Evolutionary conservation across 2,113 vertebrate species (phyloP), one percentile per base, ranked within the genome.

Genomic region (Cyprinodon brontotheroides): DNA sequence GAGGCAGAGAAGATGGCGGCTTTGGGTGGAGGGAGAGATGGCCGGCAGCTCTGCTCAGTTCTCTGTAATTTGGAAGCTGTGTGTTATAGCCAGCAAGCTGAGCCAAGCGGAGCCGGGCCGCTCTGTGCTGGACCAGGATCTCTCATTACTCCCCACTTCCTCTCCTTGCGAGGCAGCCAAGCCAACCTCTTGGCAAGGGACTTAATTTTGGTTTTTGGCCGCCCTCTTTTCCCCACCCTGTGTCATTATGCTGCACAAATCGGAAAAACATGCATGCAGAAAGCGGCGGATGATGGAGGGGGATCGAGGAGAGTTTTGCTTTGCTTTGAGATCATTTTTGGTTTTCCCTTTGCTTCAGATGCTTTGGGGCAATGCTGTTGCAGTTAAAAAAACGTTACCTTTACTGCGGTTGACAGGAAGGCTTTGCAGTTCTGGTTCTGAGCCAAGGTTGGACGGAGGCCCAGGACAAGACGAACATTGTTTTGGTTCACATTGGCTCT

Each of bases 191-290:
- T 96, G 96, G 96, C 96, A 70, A 87, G 84, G 90, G 92, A 95
- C 92, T 90, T 93, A 86, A 93, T 95, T 96, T 96, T 95, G 95
- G 95, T 95, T 97, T 41, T 97, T 97, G 96, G 96, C 96, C 88
- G 93, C 93, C 77, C 91, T 89, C 93, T 81, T 83, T 93, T 96
- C 96, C 94, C 95, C 96, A 95, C 96, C 96, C 96, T 94, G 93
- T 94, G 93, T 96, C 96, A 95, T 97, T 96, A 96, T 96, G 94
- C 94, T 93, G 92, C 94, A 93, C 96, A 95, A 94, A 96, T 95
- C 83, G 95, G 93, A 92, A 94, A 86, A 89, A 91, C 84, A 92
- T 57, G 91, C 89, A 83, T 59, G n/a, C 61, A 11, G 81, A 40
- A 82, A 75, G 67, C 67, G 68, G 77, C 20, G 60, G 76, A 80